Percentiles rank a stretch among this genome's conserved stretches.
Evolutionary conservation across 1,140 invertebrate genomes (phyloP).

Genomic region (Trachymyrmex septentrionalis): DNA sequence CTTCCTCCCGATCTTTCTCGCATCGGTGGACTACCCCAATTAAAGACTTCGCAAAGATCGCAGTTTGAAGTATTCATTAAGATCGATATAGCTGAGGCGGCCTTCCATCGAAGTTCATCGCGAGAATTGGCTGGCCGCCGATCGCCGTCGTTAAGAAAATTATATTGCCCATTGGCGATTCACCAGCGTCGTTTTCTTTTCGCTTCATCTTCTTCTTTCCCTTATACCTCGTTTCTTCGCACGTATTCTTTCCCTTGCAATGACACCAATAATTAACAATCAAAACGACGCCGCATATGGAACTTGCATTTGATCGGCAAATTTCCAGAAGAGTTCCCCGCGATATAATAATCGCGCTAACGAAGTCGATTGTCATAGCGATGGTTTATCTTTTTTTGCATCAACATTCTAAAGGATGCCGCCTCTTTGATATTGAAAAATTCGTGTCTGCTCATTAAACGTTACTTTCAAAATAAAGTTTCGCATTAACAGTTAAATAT

Average conservation of each 20-base stretch:
- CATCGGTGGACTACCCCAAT: constrained; percentile 58
- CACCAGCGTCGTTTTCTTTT: constrained; percentile 46
- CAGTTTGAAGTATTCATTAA: constrained; percentile 61
- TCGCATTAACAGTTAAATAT: not conserved
- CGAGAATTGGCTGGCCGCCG: constrained; percentile 43
- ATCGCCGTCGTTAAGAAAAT: constrained; percentile 66
- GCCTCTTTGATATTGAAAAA: constrained; percentile 54
- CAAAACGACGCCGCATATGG: constrained; percentile 20
- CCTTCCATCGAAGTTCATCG: constrained; percentile 65
- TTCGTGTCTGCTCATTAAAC: constrained; percentile 42
- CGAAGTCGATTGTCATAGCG: constrained; percentile 57
- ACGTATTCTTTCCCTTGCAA: constrained; percentile 19
- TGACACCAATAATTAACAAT: constrained; percentile 61
- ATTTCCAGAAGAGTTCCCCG: constrained; percentile 18
- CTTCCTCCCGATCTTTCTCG: not conserved
- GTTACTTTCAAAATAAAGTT: constrained; percentile 50
- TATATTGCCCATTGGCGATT: constrained; percentile 66
- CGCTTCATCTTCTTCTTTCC: constrained; percentile 19
- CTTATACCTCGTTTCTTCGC: constrained; percentile 1
- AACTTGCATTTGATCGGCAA: constrained; percentile 31
- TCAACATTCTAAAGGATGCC: constrained; percentile 45
- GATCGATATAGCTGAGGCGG: constrained; percentile 37
- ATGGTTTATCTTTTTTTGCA: constrained; percentile 51
- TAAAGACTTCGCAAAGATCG: constrained; percentile 41
- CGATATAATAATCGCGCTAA: constrained; percentile 51